A percentile compares a stretch with the other conserved stretches of the same genome.
These are phyloP conservation scores for Dione vanillae DNA, from an alignment of 2,888 invertebrate species.

Conservation along the genomic window DNA sequence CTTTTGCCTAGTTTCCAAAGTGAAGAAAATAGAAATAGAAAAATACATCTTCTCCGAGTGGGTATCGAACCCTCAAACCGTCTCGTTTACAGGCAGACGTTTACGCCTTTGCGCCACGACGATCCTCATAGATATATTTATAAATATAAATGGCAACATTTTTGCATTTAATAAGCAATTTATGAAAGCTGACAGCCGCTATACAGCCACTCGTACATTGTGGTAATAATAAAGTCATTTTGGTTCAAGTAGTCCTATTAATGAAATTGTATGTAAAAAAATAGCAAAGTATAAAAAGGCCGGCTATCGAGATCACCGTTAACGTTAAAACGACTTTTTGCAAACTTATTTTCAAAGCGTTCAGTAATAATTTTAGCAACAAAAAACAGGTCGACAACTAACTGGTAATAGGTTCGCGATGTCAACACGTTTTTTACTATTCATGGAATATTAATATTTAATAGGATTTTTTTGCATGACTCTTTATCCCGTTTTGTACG, in stretches of 20 bases:
- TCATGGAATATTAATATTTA: too few species aligned
- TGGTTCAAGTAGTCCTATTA: conserved; percentile 44
- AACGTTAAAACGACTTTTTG: conserved; percentile 58
- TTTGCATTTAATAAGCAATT: conserved; percentile 14
- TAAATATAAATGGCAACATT: not conserved
- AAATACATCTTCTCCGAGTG: too few species aligned
- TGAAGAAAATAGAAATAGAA: too few species aligned
- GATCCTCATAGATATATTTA: too few species aligned
- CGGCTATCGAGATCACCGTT: conserved; percentile 61
- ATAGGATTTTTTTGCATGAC: too few species aligned
- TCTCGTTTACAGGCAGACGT: too few species aligned
- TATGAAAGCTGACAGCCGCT: conserved; percentile 28
- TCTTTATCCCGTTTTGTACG: too few species aligned
- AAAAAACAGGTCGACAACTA: conserved; percentile 40
- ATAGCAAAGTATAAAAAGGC: conserved; percentile 54
- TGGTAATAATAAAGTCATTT: conserved; percentile 46
- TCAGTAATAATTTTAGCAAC: conserved; percentile 58
- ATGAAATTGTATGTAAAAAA: conserved; percentile 57
- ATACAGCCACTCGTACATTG: too few species aligned
- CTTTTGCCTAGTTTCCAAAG: too few species aligned
- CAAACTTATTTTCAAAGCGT: conserved; percentile 65
- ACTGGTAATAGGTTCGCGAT: conserved; percentile 33
- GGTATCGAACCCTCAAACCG: too few species aligned
- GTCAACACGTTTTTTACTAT: conserved; percentile 29
- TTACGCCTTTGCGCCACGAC: too few species aligned